Conservation (phyloP, 1,140 invertebrate genomes). For the Helicoverpa armigera region DNA sequence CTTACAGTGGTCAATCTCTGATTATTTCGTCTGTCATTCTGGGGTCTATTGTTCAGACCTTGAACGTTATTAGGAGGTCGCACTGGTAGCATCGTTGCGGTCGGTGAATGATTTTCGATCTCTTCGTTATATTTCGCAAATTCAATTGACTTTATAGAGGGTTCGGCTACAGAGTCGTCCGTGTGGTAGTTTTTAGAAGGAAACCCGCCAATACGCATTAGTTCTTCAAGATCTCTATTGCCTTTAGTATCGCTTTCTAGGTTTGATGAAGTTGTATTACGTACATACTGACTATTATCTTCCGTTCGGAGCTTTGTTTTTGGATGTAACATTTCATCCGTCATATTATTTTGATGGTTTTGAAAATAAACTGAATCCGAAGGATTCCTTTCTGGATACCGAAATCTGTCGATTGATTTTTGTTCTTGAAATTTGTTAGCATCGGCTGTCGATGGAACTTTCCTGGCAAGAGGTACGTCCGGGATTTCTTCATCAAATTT, state of each 20-base stretch:
- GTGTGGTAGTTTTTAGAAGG: slow-evolving; percentile 53
- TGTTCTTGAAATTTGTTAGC: slow-evolving; percentile 37
- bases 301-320: neutral
- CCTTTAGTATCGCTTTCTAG: slow-evolving; percentile 15
- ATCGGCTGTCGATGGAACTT: slow-evolving; percentile 43
- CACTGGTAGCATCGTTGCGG: neutral
- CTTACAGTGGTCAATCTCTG: slow-evolving; percentile 77
- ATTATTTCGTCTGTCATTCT: slow-evolving; percentile 61
- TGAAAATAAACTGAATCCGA: neutral
- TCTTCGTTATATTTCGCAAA: slow-evolving; percentile 53
- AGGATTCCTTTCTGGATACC: neutral
- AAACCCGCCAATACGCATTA: neutral
- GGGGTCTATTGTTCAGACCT: slow-evolving; percentile 62
- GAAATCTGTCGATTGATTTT: neutral
- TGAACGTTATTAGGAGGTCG: slow-evolving; percentile 64
- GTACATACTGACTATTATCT: slow-evolving; percentile 20
- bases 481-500: slow-evolving; percentile 42
- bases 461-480: slow-evolving; percentile 49
- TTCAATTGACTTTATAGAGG: slow-evolving; percentile 66
- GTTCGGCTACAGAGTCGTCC: slow-evolving; percentile 70
- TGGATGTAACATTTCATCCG: neutral
- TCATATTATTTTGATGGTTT: slow-evolving; percentile 5
- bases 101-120: slow-evolving; percentile 56
- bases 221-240: slow-evolving; percentile 1
- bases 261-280: slow-evolving; percentile 29